Evolutionary conservation across 2,113 vertebrate species (phyloP), one percentile per base, ranked within the genome.

Genomic region (Nycticryphes semicollaris): DNA sequence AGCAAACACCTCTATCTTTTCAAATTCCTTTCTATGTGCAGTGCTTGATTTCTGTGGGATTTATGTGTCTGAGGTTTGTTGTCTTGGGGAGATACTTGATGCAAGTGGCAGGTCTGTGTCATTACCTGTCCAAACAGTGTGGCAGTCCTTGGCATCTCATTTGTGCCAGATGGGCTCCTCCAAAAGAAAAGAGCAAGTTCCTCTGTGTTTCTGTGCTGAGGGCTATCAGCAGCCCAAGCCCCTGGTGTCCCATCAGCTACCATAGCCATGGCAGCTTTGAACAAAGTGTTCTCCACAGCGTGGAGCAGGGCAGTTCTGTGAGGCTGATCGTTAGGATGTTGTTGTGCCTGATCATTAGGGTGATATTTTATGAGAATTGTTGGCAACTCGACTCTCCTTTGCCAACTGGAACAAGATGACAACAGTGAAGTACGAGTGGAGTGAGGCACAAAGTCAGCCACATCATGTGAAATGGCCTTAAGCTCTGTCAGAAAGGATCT

Each of bases 221-320:
- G 64, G 48, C n/a, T 19, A 4, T 33, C 43, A 51, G 33, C 53
- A 57, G 35, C 50, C 21, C 17, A 19, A 33, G 74, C 25, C 60
- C 28, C 16, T 10, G 1, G 27, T 20, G 15, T 51, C 21, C 60
- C 16, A 0, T 37, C 54, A 10, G 19, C 57, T 22, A 1, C 37
- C 2, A 7, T 4, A 2, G 31, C 50, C 6, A 0, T 30, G 30
- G 50, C 10, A n/a, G 54, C 70, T 69, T 64, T 74, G 66, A 60
- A 74, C 60, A 86, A 37, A 72, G 48, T 31, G 30, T 84, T 62
- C 33, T 25, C 39, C 6, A 1, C 25, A 23, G 3, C 7, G 1
- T 3, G 14, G 24, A 76, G 27, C 73, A 62, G n/a, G 10, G 8
- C 10, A 0, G 25, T 74, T 70, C 57, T 60, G 14, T 33, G 30